Percentiles rank a stretch among this genome's conserved stretches.
Evolutionary conservation across 2,888 invertebrate species (phyloP).

Genomic region (Molorchus minor): DNA sequence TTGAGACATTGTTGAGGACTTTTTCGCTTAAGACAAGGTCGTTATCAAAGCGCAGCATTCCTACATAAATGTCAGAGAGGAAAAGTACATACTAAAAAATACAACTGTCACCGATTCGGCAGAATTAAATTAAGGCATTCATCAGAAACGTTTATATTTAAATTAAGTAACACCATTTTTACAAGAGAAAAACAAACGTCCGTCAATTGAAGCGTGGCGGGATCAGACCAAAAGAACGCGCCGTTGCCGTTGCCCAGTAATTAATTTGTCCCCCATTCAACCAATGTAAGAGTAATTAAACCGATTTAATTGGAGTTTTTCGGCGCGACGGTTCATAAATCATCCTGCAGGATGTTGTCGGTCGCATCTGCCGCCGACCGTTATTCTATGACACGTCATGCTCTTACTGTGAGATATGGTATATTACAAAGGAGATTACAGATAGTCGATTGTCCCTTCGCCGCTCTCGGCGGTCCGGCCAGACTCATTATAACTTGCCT

Average conservation of each 20-base stretch:
- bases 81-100: too few species aligned
- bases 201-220: constrained; percentile 31
- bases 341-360: constrained; percentile 41
- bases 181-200: too few species aligned
- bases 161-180: too few species aligned
- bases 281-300: constrained; percentile 42
- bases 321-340: constrained; percentile 39
- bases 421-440: constrained; percentile 44
- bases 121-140: too few species aligned
- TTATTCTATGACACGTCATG: constrained; percentile 43
- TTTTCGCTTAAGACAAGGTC: too few species aligned
- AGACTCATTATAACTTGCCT: constrained; percentile 46
- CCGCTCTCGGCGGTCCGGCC: constrained; percentile 40
- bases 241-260: constrained; percentile 37
- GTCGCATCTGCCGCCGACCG: constrained; percentile 41
- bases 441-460: constrained; percentile 43
- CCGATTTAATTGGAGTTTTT: constrained; percentile 49
- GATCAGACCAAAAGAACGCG: constrained; percentile 35
- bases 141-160: too few species aligned
- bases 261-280: constrained; percentile 47
- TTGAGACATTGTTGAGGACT: too few species aligned
- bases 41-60: too few species aligned
- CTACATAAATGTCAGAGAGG: too few species aligned
- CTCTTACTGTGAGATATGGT: constrained; percentile 43
- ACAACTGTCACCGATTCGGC: too few species aligned